A percentile compares a stretch with the other conserved stretches of the same genome.
Conservation (phyloP, 2,888 invertebrate genomes). For the Nysson spinosus region DNA sequence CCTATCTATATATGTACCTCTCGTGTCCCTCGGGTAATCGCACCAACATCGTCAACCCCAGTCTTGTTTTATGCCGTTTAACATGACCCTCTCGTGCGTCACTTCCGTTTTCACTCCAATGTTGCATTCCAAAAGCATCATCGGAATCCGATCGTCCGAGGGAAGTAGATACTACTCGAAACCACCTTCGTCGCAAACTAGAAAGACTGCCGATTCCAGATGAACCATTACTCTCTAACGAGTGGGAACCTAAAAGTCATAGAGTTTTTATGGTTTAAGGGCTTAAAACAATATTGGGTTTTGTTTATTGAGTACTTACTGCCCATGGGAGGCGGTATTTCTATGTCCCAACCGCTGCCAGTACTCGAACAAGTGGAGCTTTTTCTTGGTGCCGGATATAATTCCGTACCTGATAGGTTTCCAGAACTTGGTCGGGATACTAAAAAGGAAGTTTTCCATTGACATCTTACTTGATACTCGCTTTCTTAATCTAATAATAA, state of each 20-base stretch:
- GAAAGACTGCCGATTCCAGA: conserved; percentile 77
- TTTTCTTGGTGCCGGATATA: conserved; percentile 63
- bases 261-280: no score
- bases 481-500: not conserved
- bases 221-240: conserved; percentile 68
- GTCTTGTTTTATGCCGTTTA: conserved; percentile 78
- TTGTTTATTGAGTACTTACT: conserved; percentile 61
- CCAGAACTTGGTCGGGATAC: conserved; percentile 70
- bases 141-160: conserved; percentile 78
- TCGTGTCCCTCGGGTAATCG: conserved; percentile 80
- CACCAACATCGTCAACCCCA: conserved; percentile 84
- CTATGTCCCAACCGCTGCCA: conserved; percentile 73
- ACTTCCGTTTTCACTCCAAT: conserved; percentile 57
- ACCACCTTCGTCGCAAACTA: conserved; percentile 80
- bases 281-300: no score
- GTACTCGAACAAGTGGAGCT: conserved; percentile 72
- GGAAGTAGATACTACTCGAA: conserved; percentile 79
- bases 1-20: conserved; percentile 71
- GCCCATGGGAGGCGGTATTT: conserved; percentile 60
- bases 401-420: conserved; percentile 70
- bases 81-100: conserved; percentile 52
- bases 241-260: conserved; percentile 73
- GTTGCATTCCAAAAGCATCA: conserved; percentile 68
- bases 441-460: conserved; percentile 41
- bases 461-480: not conserved